Evolutionary conservation across 2,113 vertebrate genomes (phyloP).

Genomic region (Damaliscus lunatus): DNA sequence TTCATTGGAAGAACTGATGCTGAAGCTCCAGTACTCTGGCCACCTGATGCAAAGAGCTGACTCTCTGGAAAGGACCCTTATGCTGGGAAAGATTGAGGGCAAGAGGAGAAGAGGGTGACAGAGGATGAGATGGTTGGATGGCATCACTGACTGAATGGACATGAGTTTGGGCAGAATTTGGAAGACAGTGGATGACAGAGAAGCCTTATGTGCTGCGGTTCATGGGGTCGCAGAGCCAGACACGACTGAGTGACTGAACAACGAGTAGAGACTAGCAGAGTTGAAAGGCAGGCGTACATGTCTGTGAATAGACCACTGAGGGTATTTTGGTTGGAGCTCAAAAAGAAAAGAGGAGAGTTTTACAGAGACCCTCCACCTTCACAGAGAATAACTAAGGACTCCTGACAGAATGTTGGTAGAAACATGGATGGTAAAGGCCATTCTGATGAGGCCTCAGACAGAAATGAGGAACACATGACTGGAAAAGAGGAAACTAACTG

Average conservation of each 20-base stretch:
- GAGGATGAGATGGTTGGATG: background rate
- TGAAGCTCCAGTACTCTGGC: background rate
- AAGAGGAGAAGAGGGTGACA: background rate
- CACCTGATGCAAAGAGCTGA: background rate
- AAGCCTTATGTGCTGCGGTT: background rate
- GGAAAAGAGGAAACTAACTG: background rate
- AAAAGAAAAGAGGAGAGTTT: background rate
- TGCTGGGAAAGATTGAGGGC: background rate
- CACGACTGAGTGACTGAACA: background rate
- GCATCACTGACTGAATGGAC: background rate
- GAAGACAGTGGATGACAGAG: background rate
- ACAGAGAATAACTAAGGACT: background rate
- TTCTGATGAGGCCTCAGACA: background rate
- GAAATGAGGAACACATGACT: background rate
- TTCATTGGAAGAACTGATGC: background rate
- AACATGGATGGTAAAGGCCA: background rate
- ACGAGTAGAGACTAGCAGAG: background rate
- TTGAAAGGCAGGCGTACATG: background rate
- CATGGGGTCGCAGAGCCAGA: background rate
- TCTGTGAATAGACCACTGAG: background rate
- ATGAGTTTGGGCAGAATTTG: background rate
- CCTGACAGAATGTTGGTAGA: background rate
- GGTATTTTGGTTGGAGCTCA: background rate
- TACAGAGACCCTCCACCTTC: background rate
- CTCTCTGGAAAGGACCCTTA: background rate